Evolutionary conservation across 2,797 vertebrate genomes (phyloP).

Genomic region (Cygnus olor): DNA sequence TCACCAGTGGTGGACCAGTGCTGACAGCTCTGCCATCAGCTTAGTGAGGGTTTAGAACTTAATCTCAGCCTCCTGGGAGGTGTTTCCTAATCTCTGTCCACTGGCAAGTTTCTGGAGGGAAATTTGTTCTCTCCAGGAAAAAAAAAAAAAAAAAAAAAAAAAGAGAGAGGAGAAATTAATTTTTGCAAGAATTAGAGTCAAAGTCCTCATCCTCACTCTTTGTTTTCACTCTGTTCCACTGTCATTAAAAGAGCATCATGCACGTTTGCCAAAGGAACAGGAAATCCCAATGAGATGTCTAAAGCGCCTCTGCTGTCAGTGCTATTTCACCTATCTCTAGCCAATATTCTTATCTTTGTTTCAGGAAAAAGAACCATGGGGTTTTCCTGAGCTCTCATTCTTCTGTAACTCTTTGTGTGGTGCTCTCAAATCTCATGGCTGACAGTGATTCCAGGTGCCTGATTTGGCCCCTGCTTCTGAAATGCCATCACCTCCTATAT

Average conservation of each 20-base stretch:
- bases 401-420: conserved; percentile 44
- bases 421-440: not conserved
- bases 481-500: not conserved
- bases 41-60: not conserved
- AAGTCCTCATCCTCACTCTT: not conserved
- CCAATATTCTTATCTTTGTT: conserved; percentile 43
- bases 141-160: not conserved
- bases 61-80: not conserved
- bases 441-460: not conserved
- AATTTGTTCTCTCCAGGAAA: not conserved
- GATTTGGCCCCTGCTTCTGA: conserved; percentile 28
- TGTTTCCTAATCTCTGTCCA: not conserved
- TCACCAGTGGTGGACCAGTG: not conserved
- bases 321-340: conserved; percentile 56
- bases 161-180: not conserved
- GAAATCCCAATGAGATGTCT: conserved; percentile 48
- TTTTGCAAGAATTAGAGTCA: not conserved
- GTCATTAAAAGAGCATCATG: conserved; percentile 18
- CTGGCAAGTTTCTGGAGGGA: not conserved
- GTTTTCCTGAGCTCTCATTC: conserved; percentile 40
- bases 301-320: conserved; percentile 29
- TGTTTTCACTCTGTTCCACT: not conserved
- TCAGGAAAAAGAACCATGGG: conserved; percentile 36
- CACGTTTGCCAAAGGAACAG: not conserved
- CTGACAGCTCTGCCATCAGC: not conserved